A percentile compares a stretch with the other conserved stretches of the same genome.
Evolutionary conservation across 2,113 vertebrate species (phyloP).

Genomic region (Dipodomys spectabilis): DNA sequence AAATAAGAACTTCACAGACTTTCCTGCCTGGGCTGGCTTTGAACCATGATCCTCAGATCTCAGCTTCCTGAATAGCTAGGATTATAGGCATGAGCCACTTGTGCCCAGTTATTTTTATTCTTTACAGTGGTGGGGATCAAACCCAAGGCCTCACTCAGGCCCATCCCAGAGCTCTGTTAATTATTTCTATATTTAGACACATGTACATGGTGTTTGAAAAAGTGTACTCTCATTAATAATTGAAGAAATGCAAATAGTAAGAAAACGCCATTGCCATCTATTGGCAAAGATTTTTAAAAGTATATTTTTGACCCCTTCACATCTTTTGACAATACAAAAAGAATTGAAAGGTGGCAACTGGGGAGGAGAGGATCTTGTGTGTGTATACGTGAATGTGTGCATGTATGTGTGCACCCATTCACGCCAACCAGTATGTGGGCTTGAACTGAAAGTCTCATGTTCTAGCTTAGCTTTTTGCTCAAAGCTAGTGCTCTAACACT

Average conservation of each 20-base stretch:
- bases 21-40: too few species aligned
- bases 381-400: too few species aligned
- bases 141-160: background rate
- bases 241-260: constrained; percentile 29
- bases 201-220: background rate
- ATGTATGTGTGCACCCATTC: too few species aligned
- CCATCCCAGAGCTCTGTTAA: background rate
- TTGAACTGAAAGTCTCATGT: too few species aligned
- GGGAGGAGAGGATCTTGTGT: background rate
- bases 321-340: background rate
- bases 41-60: too few species aligned
- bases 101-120: background rate
- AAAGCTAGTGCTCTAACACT: too few species aligned
- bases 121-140: background rate
- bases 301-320: constrained; percentile 21
- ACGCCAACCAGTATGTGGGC: too few species aligned
- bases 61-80: too few species aligned
- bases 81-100: too few species aligned
- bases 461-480: too few species aligned
- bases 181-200: background rate
- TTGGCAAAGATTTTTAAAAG: background rate
- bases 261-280: background rate
- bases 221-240: background rate
- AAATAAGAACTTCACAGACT: too few species aligned
- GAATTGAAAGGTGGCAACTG: background rate